A percentile compares a stretch with the other conserved stretches of the same genome.
phyloP scores from a whole-genome alignment of 2,113 vertebrate species.

The Petaurus breviceps region DNA sequence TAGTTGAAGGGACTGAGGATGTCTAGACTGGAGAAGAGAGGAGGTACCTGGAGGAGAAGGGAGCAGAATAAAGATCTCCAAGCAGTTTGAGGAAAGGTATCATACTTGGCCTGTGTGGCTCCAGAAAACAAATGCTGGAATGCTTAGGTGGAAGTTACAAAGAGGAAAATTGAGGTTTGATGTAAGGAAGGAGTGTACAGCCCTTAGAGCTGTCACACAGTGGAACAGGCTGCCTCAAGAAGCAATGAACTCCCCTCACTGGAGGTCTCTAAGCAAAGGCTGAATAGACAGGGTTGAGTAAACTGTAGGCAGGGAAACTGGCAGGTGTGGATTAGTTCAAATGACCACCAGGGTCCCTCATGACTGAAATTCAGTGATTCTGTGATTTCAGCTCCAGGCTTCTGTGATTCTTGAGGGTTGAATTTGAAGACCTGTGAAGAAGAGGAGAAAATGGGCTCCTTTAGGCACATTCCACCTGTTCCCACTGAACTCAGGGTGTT shows the following conservation, averaged over 20 bases:
- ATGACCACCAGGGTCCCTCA: not conserved
- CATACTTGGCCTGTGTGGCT: not conserved
- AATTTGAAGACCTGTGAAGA: not conserved
- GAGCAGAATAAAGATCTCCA: not conserved
- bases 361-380: not conserved
- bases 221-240: not conserved
- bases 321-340: not conserved
- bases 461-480: not conserved
- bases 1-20: not conserved
- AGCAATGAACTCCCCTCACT: not conserved
- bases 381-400: not conserved
- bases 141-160: not conserved
- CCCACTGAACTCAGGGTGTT: not conserved
- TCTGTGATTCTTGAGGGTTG: not conserved
- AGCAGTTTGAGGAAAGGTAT: not conserved
- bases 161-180: not conserved
- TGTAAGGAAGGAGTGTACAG: not conserved
- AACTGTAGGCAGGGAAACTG: not conserved
- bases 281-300: not conserved
- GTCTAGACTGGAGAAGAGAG: not conserved
- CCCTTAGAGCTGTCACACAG: not conserved
- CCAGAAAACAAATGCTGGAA: not conserved
- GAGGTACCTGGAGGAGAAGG: not conserved
- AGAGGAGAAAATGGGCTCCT: not conserved
- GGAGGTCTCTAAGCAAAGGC: not conserved